These are phyloP conservation scores for Philereme transversata DNA, from an alignment of 2,888 invertebrate genomes.

Conservation along the genomic window DNA sequence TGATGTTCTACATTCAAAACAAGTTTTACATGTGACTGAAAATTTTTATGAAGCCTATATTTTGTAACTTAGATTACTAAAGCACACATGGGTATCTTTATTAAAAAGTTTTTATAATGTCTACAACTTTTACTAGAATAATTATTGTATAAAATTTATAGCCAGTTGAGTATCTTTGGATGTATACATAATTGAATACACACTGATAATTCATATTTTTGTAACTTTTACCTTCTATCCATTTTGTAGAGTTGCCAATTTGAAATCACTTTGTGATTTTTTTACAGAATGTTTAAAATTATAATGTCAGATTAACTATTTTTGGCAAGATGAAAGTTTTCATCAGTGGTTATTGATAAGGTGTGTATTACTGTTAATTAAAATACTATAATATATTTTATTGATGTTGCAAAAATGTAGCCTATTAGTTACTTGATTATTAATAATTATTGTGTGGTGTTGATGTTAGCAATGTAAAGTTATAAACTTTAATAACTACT, in stretches of 20 bases:
- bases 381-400: slow-evolving; percentile 29
- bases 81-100: slow-evolving; percentile 14
- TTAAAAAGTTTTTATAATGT: slow-evolving; percentile 19
- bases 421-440: slow-evolving; percentile 15
- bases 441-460: slow-evolving; percentile 20
- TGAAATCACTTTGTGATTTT: slow-evolving; percentile 17
- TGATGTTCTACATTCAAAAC: slow-evolving; percentile 28
- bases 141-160: slow-evolving; percentile 15
- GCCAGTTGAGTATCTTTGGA: slow-evolving; percentile 9
- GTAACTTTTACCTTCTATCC: slow-evolving; percentile 25
- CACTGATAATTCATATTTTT: slow-evolving; percentile 30
- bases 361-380: slow-evolving; percentile 13
- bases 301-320: not conserved
- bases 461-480: slow-evolving; percentile 26
- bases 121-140: slow-evolving; percentile 22
- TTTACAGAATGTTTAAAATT: slow-evolving; percentile 10
- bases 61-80: slow-evolving; percentile 17
- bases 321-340: slow-evolving; percentile 5
- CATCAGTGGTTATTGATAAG: slow-evolving; percentile 2
- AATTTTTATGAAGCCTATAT: slow-evolving; percentile 22
- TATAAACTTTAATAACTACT: slow-evolving; percentile 21
- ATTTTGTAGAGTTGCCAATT: slow-evolving; percentile 30
- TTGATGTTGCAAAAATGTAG: slow-evolving; percentile 36
- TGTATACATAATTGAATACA: slow-evolving; percentile 1
- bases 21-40: slow-evolving; percentile 21